phyloP scores from a whole-genome alignment of 2,113 vertebrate species.

The Mola mola region DNA sequence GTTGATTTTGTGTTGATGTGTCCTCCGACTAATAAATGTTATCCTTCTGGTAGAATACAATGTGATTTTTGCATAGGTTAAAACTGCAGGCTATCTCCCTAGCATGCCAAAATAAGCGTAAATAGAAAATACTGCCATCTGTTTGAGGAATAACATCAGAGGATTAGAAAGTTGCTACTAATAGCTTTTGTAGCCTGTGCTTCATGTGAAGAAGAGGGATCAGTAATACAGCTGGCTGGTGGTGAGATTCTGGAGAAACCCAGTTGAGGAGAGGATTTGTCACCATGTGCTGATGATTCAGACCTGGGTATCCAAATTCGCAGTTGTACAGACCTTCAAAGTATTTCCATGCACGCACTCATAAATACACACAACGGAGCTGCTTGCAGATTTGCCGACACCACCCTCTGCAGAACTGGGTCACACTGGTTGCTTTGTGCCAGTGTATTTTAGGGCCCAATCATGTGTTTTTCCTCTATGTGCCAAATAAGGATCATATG shows the following conservation, averaged over 20 bases:
- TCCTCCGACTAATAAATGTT: no score
- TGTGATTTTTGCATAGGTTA: no score
- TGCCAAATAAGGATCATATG: constrained; percentile 34
- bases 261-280: constrained; percentile 51
- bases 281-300: constrained; percentile 44
- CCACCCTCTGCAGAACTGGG: constrained; percentile 46
- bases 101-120: no score
- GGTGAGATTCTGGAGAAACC: constrained; percentile 21
- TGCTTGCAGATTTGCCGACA: constrained; percentile 31
- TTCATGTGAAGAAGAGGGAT: not conserved
- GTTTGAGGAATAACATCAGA: no score
- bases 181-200: no score
- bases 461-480: constrained; percentile 24
- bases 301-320: constrained; percentile 43
- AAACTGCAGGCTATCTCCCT: no score
- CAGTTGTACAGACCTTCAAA: constrained; percentile 53
- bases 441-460: constrained; percentile 40
- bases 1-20: no score
- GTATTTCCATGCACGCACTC: constrained; percentile 19
- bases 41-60: no score
- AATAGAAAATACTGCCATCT: no score
- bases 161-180: no score
- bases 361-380: constrained; percentile 16
- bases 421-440: constrained; percentile 40
- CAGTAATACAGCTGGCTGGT: constrained; percentile 13